A percentile compares a stretch with the other conserved stretches of the same genome.
phyloP scores from a whole-genome alignment of 2,797 vertebrate species.

The Columba guinea region DNA sequence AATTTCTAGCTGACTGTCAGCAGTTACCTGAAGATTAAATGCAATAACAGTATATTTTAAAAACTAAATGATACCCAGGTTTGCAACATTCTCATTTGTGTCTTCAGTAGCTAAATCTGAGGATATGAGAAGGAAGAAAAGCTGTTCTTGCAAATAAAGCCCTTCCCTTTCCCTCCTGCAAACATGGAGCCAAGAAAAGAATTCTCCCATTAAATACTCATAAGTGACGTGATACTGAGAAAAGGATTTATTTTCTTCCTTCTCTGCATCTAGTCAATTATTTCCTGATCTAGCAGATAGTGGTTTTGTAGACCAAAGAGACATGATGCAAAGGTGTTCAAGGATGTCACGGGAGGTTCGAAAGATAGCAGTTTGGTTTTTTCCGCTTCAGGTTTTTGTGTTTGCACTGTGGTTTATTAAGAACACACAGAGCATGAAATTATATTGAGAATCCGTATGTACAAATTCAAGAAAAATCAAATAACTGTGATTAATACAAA shows the following conservation, averaged over 20 bases:
- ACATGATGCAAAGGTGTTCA: background rate
- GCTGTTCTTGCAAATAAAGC: background rate
- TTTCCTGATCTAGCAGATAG: background rate
- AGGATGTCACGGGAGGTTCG: background rate
- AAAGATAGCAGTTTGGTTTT: background rate
- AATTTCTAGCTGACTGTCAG: background rate
- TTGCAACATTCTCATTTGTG: background rate
- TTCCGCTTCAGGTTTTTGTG: background rate
- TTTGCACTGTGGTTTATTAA: background rate
- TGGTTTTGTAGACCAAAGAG: background rate
- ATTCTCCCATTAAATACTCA: background rate
- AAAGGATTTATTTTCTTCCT: background rate
- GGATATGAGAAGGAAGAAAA: background rate
- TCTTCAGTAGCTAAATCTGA: background rate
- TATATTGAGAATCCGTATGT: background rate
- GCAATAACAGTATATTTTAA: background rate
- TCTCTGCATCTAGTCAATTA: background rate
- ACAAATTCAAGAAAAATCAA: background rate
- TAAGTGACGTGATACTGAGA: background rate
- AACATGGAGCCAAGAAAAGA: background rate
- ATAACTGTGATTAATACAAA: background rate
- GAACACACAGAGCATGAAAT: background rate
- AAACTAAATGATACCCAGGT: background rate
- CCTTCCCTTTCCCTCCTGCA: background rate
- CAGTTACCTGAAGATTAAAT: background rate